Evolutionary conservation across 2,113 vertebrate genomes (phyloP).

Genomic region (Larimichthys crocea): DNA sequence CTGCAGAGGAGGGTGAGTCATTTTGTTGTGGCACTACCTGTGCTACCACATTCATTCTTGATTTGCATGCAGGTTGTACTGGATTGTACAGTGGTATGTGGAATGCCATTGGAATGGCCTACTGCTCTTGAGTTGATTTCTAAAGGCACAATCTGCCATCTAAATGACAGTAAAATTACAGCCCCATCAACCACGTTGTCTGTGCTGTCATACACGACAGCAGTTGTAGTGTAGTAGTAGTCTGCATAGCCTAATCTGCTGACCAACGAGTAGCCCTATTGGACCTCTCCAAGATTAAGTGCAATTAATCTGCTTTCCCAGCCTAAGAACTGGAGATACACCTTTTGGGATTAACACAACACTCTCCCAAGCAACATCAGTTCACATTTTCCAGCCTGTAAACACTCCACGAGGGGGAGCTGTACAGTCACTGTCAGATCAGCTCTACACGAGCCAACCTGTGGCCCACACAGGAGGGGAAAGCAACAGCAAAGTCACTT

Average conservation of each 20-base stretch:
- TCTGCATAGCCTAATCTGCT: neutral
- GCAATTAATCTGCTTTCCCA: neutral
- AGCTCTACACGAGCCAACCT: no score
- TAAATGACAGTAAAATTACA: neutral
- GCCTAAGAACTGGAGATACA: neutral
- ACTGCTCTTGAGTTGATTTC: neutral
- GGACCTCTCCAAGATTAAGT: neutral
- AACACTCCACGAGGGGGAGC: slow-evolving; percentile 7
- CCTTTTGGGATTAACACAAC: neutral
- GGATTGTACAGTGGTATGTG: neutral
- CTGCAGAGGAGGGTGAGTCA: neutral
- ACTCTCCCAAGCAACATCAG: neutral
- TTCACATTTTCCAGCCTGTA: neutral
- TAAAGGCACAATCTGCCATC: neutral
- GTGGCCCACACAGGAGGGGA: neutral
- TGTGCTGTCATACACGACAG: neutral
- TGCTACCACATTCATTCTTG: neutral
- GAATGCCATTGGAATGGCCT: neutral
- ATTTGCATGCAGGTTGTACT: neutral
- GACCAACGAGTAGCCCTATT: neutral
- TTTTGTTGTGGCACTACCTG: neutral
- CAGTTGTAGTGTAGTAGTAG: no score
- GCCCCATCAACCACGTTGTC: neutral
- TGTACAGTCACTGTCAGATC: neutral
- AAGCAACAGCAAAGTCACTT: neutral